Conservation (phyloP, 2,888 invertebrate genomes). For the Diarsia rubi region DNA sequence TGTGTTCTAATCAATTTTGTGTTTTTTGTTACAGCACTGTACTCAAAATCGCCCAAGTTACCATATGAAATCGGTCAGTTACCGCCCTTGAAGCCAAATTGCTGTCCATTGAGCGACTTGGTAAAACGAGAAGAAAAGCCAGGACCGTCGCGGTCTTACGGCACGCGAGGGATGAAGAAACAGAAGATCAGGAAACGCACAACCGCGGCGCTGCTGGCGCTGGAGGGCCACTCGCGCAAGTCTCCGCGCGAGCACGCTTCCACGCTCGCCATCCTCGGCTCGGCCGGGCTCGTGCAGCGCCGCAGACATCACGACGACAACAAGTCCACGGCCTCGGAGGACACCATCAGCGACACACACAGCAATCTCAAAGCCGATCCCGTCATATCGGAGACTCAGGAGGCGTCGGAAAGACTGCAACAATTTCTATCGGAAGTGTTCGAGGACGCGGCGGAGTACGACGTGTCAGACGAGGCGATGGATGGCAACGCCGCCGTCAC, state of each 20-base stretch:
- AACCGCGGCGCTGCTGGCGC: slow-evolving; percentile 77
- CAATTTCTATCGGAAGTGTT: slow-evolving; percentile 87
- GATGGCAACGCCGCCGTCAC: slow-evolving; percentile 81
- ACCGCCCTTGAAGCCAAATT: slow-evolving; percentile 91
- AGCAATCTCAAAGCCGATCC: slow-evolving; percentile 80
- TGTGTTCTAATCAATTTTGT: slow-evolving; percentile 16
- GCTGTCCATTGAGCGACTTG: slow-evolving; percentile 88
- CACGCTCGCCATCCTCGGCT: slow-evolving; percentile 95
- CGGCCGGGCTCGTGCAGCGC: slow-evolving; percentile 91
- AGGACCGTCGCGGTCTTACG: slow-evolving; percentile 83
- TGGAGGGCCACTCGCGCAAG: slow-evolving; percentile 93
- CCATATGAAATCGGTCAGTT: slow-evolving; percentile 94
- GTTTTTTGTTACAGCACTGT: slow-evolving; percentile 86
- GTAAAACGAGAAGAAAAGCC: slow-evolving; percentile 84
- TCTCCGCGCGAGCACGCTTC: slow-evolving; percentile 97
- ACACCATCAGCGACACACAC: slow-evolving; percentile 82
- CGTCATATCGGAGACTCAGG: slow-evolving; percentile 78
- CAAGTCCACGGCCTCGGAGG: slow-evolving; percentile 87
- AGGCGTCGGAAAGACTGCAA: slow-evolving; percentile 84
- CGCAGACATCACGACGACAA: slow-evolving; percentile 86
- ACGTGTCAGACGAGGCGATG: slow-evolving; percentile 86
- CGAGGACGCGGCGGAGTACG: slow-evolving; percentile 86
- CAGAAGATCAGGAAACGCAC: slow-evolving; percentile 81
- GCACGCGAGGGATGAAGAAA: slow-evolving; percentile 86
- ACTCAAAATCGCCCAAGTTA: slow-evolving; percentile 92